Evolutionary conservation across 2,113 vertebrate genomes (phyloP).

Genomic region (Dissostichus mawsoni): DNA sequence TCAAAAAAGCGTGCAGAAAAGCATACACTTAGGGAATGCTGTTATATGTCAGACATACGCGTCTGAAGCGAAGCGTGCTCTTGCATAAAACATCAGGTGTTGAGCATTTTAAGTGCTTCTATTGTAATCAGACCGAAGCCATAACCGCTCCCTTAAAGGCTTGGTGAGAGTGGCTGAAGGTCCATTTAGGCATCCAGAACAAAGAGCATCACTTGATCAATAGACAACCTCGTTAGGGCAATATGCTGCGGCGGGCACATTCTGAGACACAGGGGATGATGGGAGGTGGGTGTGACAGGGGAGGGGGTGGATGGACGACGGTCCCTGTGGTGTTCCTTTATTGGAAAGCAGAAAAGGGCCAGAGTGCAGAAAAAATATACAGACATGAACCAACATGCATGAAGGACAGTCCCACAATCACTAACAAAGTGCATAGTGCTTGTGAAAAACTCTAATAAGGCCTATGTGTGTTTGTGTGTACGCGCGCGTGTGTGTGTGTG

Average conservation of each 20-base stretch:
- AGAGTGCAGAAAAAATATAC: conserved; percentile 17
- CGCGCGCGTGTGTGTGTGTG: conserved; percentile 40
- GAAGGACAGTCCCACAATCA: conserved; percentile 31
- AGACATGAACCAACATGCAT: conserved; percentile 21
- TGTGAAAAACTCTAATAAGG: conserved; percentile 55
- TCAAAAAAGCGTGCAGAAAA: conserved; percentile 21
- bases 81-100: conserved; percentile 78
- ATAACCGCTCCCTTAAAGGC: conserved; percentile 69
- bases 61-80: conserved; percentile 56
- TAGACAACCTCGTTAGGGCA: conserved; percentile 74
- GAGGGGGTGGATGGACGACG: conserved; percentile 5
- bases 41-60: conserved; percentile 47
- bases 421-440: conserved; percentile 52
- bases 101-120: conserved; percentile 78
- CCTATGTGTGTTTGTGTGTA: conserved; percentile 23
- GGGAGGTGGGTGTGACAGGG: conserved; percentile 28
- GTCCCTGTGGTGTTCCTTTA: conserved; percentile 5
- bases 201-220: conserved; percentile 80
- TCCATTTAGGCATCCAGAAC: conserved; percentile 75
- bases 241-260: conserved; percentile 68
- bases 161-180: conserved; percentile 66
- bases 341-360: conserved; percentile 24
- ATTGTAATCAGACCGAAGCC: conserved; percentile 75
- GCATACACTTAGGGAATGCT: conserved; percentile 41
- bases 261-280: conserved; percentile 47